phyloP scores from a whole-genome alignment of 2,797 vertebrate genomes.

The Enteromius afrohamiltoni region DNA sequence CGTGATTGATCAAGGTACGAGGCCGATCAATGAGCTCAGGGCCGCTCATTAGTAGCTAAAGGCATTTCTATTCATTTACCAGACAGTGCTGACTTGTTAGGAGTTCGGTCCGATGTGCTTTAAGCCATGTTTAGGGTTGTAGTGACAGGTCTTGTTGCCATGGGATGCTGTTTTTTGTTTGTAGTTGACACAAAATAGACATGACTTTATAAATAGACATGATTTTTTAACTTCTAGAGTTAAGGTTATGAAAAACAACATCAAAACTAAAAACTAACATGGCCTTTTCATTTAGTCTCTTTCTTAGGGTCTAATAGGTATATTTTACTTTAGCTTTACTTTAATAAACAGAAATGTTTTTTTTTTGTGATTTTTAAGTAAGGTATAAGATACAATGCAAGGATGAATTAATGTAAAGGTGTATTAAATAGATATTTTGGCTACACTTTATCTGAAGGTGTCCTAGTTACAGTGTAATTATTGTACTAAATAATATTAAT shows the following conservation, averaged over 20 bases:
- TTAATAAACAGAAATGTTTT: not conserved
- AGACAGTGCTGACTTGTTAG: conserved; percentile 20
- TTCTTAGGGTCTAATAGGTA: no score
- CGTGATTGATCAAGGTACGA: conserved; percentile 87
- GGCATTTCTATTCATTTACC: conserved; percentile 50
- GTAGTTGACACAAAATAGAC: not conserved
- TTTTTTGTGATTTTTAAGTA: not conserved
- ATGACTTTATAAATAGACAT: no score
- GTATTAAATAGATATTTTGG: not conserved
- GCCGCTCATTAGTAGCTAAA: conserved; percentile 49
- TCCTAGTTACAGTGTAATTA: no score
- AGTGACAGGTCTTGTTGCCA: not conserved
- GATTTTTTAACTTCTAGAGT: not conserved
- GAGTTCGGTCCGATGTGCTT: not conserved
- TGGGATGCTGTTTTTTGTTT: not conserved
- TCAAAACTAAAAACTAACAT: not conserved
- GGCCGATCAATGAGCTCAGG: conserved; percentile 38
- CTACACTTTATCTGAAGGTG: no score
- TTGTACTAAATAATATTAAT: no score
- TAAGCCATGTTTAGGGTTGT: not conserved
- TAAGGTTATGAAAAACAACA: not conserved
- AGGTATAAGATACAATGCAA: not conserved
- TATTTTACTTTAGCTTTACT: not conserved
- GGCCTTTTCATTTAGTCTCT: no score
- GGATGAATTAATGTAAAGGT: not conserved